Conservation (phyloP, 2,113 vertebrate genomes). For the Pterocles burchelli region DNA sequence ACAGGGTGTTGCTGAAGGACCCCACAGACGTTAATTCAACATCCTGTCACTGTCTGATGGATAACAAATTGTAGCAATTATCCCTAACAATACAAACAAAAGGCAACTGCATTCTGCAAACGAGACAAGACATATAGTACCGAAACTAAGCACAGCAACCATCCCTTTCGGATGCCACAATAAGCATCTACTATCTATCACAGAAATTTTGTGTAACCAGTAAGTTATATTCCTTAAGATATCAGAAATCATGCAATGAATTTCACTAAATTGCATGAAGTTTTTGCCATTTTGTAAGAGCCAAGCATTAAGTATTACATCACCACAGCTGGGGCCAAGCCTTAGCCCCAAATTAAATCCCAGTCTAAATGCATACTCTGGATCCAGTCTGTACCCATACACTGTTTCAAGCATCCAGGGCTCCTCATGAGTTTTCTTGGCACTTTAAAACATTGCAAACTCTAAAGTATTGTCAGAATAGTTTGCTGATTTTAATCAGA, state of each 20-base stretch:
- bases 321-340: background rate
- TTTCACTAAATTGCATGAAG: background rate
- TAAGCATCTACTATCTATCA: background rate
- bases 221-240: background rate
- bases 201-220: background rate
- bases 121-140: accelerated
- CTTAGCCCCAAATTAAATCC: background rate
- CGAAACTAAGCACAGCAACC: background rate
- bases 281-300: background rate
- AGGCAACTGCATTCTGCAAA: background rate
- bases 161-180: background rate
- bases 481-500: background rate
- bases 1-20: background rate
- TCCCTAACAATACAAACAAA: background rate
- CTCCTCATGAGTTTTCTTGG: background rate
- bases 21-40: background rate
- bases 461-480: background rate
- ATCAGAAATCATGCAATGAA: background rate
- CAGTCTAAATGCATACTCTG: background rate
- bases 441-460: background rate
- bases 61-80: background rate
- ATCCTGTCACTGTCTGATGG: background rate
- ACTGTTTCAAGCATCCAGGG: no score
- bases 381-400: background rate
- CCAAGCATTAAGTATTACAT: background rate